phyloP scores from a whole-genome alignment of 2,113 vertebrate species.

The Raja brachyura region DNA sequence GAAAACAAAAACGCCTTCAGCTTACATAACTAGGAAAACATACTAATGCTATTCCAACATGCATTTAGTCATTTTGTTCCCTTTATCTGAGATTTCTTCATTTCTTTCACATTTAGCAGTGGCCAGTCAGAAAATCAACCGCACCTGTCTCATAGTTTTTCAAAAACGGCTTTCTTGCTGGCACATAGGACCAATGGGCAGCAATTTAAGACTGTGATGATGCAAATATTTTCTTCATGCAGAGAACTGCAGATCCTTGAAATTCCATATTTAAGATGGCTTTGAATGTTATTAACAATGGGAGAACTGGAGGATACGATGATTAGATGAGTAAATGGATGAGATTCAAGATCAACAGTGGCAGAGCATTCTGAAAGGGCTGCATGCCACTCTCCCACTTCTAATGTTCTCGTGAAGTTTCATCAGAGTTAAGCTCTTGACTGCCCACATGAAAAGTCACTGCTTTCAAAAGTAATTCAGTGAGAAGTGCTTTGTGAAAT shows the following conservation, averaged over 20 bases:
- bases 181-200: not conserved
- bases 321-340: too few relatives aligned
- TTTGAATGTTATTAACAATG: too few relatives aligned
- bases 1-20: not conserved
- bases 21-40: not conserved
- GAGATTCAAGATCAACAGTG: too few relatives aligned
- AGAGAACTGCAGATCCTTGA: too few relatives aligned
- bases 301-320: too few relatives aligned
- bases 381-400: too few relatives aligned
- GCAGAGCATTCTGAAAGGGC: too few relatives aligned
- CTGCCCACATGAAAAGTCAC: not conserved
- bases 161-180: not conserved
- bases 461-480: constrained; percentile 1
- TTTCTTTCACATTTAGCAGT: too few relatives aligned
- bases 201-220: too few relatives aligned
- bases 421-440: not conserved
- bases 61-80: not conserved
- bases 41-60: too few relatives aligned
- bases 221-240: too few relatives aligned
- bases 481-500: not conserved
- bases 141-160: not conserved
- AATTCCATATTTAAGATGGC: too few relatives aligned
- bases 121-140: not conserved
- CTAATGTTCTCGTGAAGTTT: not conserved
- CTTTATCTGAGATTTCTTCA: not conserved